Evolutionary conservation across 2,113 vertebrate genomes (phyloP).

Genomic region (Calonectris borealis): DNA sequence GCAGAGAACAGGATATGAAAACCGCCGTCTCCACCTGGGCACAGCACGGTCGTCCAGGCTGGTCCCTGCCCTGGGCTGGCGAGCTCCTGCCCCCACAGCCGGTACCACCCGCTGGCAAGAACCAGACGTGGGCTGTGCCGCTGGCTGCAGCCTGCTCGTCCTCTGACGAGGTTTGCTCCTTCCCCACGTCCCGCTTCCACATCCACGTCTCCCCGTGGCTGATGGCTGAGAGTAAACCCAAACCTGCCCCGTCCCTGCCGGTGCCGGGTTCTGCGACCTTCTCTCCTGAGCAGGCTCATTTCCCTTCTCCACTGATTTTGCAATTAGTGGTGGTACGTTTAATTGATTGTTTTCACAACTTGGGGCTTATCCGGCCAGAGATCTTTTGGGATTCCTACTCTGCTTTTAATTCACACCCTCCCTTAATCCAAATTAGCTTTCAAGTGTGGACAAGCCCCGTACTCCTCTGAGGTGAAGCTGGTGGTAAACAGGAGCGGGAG

Average conservation of each 20-base stretch:
- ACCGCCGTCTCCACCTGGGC: neutral
- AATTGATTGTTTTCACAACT: neutral
- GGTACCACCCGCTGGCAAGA: no score
- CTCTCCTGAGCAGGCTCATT: neutral
- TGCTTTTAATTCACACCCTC: neutral
- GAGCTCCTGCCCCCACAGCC: neutral
- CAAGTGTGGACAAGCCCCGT: neutral
- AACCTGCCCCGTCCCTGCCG: fast-evolving
- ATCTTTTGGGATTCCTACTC: neutral
- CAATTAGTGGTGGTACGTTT: neutral
- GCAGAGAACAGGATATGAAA: neutral
- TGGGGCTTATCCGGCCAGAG: neutral
- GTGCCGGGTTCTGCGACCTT: fast-evolving
- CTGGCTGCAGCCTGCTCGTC: neutral
- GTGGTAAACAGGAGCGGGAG: neutral
- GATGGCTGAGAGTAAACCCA: neutral
- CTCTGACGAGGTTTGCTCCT: neutral
- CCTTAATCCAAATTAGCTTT: neutral
- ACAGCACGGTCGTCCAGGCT: fast-evolving
- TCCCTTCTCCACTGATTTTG: neutral
- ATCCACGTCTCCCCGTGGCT: neutral
- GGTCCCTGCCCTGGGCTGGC: neutral
- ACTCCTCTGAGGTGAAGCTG: neutral
- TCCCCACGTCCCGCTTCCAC: neutral
- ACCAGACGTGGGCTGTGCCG: neutral